These are phyloP conservation scores for Xestia xanthographa DNA, from an alignment of 2,888 invertebrate genomes.

Conservation along the genomic window DNA sequence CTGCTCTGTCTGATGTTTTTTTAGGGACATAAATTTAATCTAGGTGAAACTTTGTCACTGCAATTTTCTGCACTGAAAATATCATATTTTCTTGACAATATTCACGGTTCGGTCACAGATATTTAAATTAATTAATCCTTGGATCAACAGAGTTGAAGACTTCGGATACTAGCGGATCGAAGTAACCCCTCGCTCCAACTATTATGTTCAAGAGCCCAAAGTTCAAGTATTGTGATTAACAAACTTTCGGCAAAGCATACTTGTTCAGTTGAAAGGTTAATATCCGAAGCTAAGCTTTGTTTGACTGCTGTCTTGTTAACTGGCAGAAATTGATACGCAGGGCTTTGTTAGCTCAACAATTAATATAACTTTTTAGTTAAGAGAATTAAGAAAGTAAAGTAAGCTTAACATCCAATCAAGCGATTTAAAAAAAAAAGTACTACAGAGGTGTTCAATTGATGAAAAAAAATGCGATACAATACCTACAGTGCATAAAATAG, in stretches of 20 bases:
- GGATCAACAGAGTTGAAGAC: background rate
- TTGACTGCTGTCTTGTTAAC: conserved; percentile 25
- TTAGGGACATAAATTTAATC: background rate
- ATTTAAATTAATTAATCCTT: conserved; percentile 13
- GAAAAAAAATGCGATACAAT: too few species aligned
- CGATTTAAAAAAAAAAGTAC: too few species aligned
- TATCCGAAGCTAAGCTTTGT: conserved; percentile 34
- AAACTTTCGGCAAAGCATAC: conserved; percentile 52
- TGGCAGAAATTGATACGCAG: conserved; percentile 10
- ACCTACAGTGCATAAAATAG: too few species aligned
- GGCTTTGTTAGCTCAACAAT: background rate
- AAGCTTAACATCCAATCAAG: background rate
- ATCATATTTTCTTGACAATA: fast-evolving
- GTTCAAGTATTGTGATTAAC: conserved; percentile 41
- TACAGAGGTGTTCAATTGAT: too few species aligned
- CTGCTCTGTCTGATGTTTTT: background rate
- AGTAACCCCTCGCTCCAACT: background rate
- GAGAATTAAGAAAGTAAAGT: background rate
- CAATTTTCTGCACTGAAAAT: background rate
- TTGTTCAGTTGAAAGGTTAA: conserved; percentile 36
- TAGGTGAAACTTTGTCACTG: background rate
- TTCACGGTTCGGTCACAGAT: background rate
- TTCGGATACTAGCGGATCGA: background rate
- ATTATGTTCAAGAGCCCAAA: conserved; percentile 4
- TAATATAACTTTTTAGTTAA: background rate